A percentile compares a stretch with the other conserved stretches of the same genome.
These are phyloP conservation scores for Onychorhynchus coronatus DNA, from an alignment of 2,113 vertebrate species.

Conservation along the genomic window DNA sequence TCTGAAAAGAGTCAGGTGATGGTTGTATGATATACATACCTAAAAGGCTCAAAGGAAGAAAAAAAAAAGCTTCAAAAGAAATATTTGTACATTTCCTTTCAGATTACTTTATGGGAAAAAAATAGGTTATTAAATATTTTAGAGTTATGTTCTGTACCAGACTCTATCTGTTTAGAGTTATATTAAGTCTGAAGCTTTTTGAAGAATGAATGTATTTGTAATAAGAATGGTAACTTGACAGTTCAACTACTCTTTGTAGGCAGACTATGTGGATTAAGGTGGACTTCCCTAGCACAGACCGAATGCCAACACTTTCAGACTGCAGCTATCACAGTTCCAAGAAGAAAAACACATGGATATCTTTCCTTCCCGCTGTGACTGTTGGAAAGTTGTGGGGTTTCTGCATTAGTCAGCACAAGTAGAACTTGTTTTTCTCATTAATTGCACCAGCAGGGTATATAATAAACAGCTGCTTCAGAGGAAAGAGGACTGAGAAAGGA, in stretches of 20 bases:
- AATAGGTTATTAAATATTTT: background rate
- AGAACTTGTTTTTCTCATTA: constrained; percentile 26
- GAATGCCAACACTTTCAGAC: background rate
- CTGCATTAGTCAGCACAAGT: background rate
- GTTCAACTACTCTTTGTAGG: background rate
- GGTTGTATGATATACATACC: background rate
- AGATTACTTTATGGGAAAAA: background rate
- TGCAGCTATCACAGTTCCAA: background rate
- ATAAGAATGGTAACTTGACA: background rate
- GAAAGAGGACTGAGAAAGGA: background rate
- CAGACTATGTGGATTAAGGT: background rate
- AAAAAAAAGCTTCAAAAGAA: background rate
- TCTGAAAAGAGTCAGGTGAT: background rate
- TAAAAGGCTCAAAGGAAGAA: background rate
- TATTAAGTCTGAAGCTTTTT: background rate
- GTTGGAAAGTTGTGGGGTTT: background rate
- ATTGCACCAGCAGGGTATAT: background rate
- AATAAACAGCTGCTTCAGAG: constrained; percentile 15
- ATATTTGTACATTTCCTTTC: background rate
- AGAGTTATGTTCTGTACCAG: background rate
- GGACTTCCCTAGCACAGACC: background rate
- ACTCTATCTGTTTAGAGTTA: background rate
- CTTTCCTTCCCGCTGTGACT: background rate
- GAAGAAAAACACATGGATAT: background rate
- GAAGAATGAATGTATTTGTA: background rate